Evolutionary conservation across 2,797 vertebrate species (phyloP).

Genomic region (Rhodeus uyekii): DNA sequence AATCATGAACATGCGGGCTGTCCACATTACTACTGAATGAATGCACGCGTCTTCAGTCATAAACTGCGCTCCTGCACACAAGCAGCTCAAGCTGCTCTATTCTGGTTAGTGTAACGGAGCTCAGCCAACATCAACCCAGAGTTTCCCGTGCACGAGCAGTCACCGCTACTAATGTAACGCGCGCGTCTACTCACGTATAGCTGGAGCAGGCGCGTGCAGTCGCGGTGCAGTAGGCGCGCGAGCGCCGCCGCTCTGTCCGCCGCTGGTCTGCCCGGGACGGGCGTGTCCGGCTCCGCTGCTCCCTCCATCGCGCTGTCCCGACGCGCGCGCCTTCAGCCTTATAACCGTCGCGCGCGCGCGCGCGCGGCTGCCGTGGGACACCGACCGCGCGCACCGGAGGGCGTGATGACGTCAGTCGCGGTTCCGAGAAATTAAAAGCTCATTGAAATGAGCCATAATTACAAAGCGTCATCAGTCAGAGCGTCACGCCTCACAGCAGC

Average conservation of each 20-base stretch:
- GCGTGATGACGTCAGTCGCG: conserved; percentile 27
- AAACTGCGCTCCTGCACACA: too few relatives aligned
- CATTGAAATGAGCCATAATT: neutral
- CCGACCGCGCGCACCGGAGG: conserved; percentile 2
- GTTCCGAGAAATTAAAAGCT: conserved; percentile 32
- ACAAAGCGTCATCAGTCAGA: neutral
- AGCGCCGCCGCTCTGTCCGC: conserved; percentile 69
- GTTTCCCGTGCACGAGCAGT: too few relatives aligned
- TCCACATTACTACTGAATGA: too few relatives aligned
- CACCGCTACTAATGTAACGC: too few relatives aligned
- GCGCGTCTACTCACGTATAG: conserved; percentile 81
- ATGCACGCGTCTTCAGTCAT: too few relatives aligned
- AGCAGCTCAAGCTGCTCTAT: too few relatives aligned
- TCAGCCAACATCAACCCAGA: too few relatives aligned
- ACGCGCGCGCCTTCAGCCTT: neutral
- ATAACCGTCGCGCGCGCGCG: neutral
- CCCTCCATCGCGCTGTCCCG: conserved; percentile 40
- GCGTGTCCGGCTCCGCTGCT: conserved; percentile 52
- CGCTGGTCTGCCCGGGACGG: conserved; percentile 48
- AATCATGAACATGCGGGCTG: too few relatives aligned
- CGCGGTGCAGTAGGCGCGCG: conserved; percentile 71
- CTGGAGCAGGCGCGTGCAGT: conserved; percentile 70
- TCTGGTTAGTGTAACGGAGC: too few relatives aligned
- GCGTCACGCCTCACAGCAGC: neutral
- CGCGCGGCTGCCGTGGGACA: neutral